These are phyloP conservation scores for Botia kubotai DNA, from an alignment of 2,797 vertebrate species.

Conservation along the genomic window DNA sequence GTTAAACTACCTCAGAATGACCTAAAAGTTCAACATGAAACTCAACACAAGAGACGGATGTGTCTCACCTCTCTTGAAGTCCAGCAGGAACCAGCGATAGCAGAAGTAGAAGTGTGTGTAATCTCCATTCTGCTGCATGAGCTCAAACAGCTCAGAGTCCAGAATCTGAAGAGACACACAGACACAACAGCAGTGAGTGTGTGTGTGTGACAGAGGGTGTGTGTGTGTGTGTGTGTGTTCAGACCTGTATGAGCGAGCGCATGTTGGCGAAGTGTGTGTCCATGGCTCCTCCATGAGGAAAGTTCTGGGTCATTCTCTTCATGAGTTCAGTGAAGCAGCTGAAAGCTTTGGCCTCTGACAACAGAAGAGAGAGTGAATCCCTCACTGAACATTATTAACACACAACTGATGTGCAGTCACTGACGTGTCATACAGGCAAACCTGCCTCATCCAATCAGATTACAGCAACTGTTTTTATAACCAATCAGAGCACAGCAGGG, in stretches of 20 bases:
- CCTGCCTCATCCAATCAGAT: too few relatives aligned
- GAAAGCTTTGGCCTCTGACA: constrained; percentile 92
- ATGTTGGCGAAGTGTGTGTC: constrained; percentile 98
- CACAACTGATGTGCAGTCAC: constrained; percentile 19
- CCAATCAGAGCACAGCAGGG: too few relatives aligned
- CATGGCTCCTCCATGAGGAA: constrained; percentile 97
- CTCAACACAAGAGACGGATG: too few relatives aligned
- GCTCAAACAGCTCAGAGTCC: constrained; percentile 95
- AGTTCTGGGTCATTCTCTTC: constrained; percentile 99
- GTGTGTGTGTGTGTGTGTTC: background rate
- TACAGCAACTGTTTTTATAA: too few relatives aligned
- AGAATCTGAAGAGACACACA: constrained; percentile 82
- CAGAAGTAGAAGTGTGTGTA: constrained; percentile 99
- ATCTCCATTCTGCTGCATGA: constrained; percentile 99
- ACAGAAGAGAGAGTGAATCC: background rate
- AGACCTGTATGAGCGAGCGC: constrained; percentile 96
- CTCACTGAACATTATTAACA: background rate
- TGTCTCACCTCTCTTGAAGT: constrained; percentile 94
- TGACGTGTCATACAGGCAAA: background rate
- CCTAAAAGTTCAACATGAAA: too few relatives aligned
- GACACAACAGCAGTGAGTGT: background rate
- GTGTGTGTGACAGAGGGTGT: background rate
- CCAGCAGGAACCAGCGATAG: constrained; percentile 97
- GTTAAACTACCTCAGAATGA: too few relatives aligned
- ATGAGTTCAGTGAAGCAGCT: constrained; percentile 98